Conservation (phyloP, 2,888 invertebrate species). For the Agonum fuliginosum region DNA sequence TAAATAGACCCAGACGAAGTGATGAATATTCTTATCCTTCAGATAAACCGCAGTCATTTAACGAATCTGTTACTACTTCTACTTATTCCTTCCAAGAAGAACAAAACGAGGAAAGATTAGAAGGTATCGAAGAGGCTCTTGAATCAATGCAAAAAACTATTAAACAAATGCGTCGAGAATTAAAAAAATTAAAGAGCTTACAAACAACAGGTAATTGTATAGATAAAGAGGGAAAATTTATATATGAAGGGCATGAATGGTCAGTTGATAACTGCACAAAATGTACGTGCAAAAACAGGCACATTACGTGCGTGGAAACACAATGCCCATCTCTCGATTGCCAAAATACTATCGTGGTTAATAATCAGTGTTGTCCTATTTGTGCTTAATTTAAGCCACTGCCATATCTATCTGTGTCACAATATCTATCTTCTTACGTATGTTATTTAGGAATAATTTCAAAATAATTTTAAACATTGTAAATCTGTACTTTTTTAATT, state of each 20-base stretch:
- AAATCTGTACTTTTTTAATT: slow-evolving; percentile 49
- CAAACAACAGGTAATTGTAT: slow-evolving; percentile 70
- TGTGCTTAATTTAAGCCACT: slow-evolving; percentile 66
- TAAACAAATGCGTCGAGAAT: slow-evolving; percentile 73
- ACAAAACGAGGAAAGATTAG: slow-evolving; percentile 72
- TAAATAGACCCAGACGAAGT: slow-evolving; percentile 68
- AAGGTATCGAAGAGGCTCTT: slow-evolving; percentile 75
- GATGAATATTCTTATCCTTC: slow-evolving; percentile 63
- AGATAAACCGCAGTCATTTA: slow-evolving; percentile 60
- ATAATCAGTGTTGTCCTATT: slow-evolving; percentile 72
- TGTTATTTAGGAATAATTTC: slow-evolving; percentile 14
- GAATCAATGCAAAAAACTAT: slow-evolving; percentile 74
- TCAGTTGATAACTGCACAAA: slow-evolving; percentile 73
- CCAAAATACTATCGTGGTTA: slow-evolving; percentile 69
- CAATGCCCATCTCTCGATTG: slow-evolving; percentile 71
- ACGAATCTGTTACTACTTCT: slow-evolving; percentile 49
- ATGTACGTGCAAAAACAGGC: slow-evolving; percentile 73
- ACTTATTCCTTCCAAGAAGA: slow-evolving; percentile 66
- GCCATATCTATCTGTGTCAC: slow-evolving; percentile 45
- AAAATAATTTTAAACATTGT: slow-evolving; percentile 42
- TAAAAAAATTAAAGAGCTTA: slow-evolving; percentile 70
- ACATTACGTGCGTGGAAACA: slow-evolving; percentile 72
- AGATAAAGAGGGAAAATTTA: slow-evolving; percentile 70
- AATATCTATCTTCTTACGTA: slow-evolving; percentile 45
- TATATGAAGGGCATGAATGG: slow-evolving; percentile 74